Percentiles rank a stretch among this genome's conserved stretches.
Conservation (phyloP, 1,140 invertebrate genomes). For the Danaus plexippus region DNA sequence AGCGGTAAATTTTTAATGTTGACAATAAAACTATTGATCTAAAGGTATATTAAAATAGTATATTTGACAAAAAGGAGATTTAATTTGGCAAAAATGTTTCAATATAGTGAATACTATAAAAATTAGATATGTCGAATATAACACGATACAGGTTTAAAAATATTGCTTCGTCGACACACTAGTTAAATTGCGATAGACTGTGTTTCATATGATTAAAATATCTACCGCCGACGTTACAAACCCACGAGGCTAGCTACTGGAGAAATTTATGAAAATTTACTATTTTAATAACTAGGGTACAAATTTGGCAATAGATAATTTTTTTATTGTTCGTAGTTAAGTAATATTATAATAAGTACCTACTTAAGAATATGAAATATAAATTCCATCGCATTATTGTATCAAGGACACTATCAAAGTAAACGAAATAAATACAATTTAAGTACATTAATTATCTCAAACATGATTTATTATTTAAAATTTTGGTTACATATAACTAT, state of each 20-base stretch:
- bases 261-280: conserved; percentile 51
- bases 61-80: conserved; percentile 43
- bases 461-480: conserved; percentile 1
- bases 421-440: too few relatives aligned
- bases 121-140: conserved; percentile 62
- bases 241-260: conserved; percentile 46
- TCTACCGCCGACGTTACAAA: conserved; percentile 39
- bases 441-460: too few relatives aligned
- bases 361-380: conserved; percentile 35
- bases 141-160: conserved; percentile 40
- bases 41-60: conserved; percentile 27
- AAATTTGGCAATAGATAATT: conserved; percentile 58
- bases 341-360: conserved; percentile 21
- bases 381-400: conserved; percentile 55
- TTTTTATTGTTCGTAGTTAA: conserved; percentile 46
- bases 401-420: conserved; percentile 11
- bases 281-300: conserved; percentile 50
- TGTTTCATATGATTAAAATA: conserved; percentile 41
- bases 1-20: too few relatives aligned
- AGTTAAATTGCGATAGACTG: conserved; percentile 46
- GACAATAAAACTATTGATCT: conserved; percentile 11
- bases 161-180: conserved; percentile 62
- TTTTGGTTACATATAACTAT: not conserved
- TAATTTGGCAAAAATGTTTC: conserved; percentile 32
- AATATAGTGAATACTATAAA: conserved; percentile 40